Percentiles rank a stretch among this genome's conserved stretches.
Conservation (phyloP, 1,140 invertebrate genomes). For the Aporrectodea caliginosa region DNA sequence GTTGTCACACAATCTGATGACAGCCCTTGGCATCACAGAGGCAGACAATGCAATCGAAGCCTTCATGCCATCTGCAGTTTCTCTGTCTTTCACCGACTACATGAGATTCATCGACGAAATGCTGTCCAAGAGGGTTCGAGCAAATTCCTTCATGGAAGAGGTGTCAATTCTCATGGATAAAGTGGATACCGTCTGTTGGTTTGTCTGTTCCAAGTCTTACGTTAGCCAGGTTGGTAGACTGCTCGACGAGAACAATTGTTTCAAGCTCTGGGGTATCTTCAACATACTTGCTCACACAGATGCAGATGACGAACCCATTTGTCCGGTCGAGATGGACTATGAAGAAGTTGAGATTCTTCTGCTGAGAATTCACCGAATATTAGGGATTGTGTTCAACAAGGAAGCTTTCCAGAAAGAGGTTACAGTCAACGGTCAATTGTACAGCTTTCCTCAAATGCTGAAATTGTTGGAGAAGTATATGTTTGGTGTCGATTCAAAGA, state of each 20-base stretch:
- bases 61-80: neutral
- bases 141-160: neutral
- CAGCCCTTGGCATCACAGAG: neutral
- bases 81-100: neutral
- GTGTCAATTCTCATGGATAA: constrained; percentile 46
- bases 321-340: constrained; percentile 43
- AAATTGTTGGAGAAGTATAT: neutral
- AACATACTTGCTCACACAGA: constrained; percentile 67
- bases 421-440: neutral
- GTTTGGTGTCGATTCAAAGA: neutral
- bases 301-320: constrained; percentile 39
- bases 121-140: neutral
- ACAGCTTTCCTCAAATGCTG: neutral
- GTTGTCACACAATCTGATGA: neutral
- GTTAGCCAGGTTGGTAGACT: constrained; percentile 60
- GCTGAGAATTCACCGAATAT: constrained; percentile 40
- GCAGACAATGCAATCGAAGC: neutral
- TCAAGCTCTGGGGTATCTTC: constrained; percentile 73
- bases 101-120: neutral
- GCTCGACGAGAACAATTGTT: constrained; percentile 65
- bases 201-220: constrained; percentile 67
- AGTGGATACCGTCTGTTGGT: constrained; percentile 71
- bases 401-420: neutral
- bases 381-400: constrained; percentile 20
- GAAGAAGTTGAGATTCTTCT: constrained; percentile 50